Percentiles rank a stretch among this genome's conserved stretches.
Conservation (phyloP, 1,140 invertebrate genomes). For the Zaprionus kolodkinae region DNA sequence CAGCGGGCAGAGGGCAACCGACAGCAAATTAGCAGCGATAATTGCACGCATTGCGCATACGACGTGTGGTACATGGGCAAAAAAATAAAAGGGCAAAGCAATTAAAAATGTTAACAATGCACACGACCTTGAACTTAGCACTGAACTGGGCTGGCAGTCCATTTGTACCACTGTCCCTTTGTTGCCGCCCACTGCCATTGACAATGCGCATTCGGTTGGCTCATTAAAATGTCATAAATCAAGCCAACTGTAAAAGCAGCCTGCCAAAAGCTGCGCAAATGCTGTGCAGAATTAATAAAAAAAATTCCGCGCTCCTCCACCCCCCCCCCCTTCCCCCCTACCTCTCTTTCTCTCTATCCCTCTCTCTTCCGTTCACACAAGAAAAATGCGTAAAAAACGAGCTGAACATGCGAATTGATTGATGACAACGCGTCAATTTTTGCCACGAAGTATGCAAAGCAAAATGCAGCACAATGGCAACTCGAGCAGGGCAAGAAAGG, state of each 20-base stretch:
- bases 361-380: background rate
- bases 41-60: constrained; percentile 56
- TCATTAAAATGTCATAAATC: constrained; percentile 82
- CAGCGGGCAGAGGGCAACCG: too few species aligned
- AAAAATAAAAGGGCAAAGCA: constrained; percentile 40
- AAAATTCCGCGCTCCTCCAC: too few species aligned
- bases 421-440: constrained; percentile 80
- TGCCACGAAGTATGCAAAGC: constrained; percentile 49
- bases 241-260: constrained; percentile 43
- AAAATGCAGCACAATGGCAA: constrained; percentile 48
- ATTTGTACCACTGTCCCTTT: background rate
- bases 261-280: constrained; percentile 47
- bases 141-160: background rate
- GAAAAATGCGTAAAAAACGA: constrained; percentile 57
- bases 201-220: constrained; percentile 7
- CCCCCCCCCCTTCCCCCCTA: too few species aligned
- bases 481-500: background rate
- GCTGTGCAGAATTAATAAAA: constrained; percentile 28
- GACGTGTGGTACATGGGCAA: constrained; percentile 27
- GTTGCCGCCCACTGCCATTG: background rate
- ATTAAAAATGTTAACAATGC: constrained; percentile 71
- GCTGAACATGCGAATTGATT: constrained; percentile 74
- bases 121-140: constrained; percentile 59
- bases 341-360: background rate
- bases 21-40: constrained; percentile 66